Evolutionary conservation across 2,888 invertebrate genomes (phyloP).

Genomic region (Harmothoe impar): DNA sequence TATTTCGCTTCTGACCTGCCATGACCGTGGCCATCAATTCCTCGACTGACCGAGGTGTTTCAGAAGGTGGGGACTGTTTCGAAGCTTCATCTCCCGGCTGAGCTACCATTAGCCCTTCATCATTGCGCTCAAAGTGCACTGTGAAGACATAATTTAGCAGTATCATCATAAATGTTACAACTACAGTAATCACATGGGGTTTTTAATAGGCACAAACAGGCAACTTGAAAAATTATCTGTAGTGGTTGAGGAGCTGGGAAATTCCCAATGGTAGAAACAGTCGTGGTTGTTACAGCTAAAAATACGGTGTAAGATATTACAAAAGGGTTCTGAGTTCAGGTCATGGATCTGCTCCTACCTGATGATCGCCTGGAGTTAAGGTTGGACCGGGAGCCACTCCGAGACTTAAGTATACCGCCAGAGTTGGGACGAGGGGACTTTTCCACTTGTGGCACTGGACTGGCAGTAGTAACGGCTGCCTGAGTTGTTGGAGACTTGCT

Average conservation of each 20-base stretch:
- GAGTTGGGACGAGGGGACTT: constrained; percentile 34
- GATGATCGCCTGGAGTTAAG: background rate
- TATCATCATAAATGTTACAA: too few relatives aligned
- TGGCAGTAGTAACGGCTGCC: background rate
- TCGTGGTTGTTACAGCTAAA: too few relatives aligned
- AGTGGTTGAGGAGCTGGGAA: too few relatives aligned
- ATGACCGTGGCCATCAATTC: constrained; percentile 78
- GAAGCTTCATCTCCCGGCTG: constrained; percentile 65
- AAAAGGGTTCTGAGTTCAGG: too few relatives aligned
- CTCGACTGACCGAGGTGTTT: constrained; percentile 64
- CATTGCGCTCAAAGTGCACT: constrained; percentile 80
- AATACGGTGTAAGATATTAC: too few relatives aligned
- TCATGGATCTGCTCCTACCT: background rate
- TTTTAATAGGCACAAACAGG: too few relatives aligned
- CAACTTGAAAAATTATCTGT: too few relatives aligned
- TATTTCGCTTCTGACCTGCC: constrained; percentile 78
- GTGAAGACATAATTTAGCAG: constrained; percentile 47
- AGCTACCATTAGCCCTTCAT: constrained; percentile 72
- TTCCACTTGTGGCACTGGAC: background rate
- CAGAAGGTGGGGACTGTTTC: constrained; percentile 67
- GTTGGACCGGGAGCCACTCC: background rate
- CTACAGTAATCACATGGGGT: too few relatives aligned
- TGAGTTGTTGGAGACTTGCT: constrained; percentile 12
- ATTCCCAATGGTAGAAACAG: too few relatives aligned
- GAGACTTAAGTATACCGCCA: constrained; percentile 52